Percentiles rank a stretch among this genome's conserved stretches.
These are phyloP conservation scores for Lissonota sp. DNA, from an alignment of 2,888 invertebrate species.

Conservation along the genomic window DNA sequence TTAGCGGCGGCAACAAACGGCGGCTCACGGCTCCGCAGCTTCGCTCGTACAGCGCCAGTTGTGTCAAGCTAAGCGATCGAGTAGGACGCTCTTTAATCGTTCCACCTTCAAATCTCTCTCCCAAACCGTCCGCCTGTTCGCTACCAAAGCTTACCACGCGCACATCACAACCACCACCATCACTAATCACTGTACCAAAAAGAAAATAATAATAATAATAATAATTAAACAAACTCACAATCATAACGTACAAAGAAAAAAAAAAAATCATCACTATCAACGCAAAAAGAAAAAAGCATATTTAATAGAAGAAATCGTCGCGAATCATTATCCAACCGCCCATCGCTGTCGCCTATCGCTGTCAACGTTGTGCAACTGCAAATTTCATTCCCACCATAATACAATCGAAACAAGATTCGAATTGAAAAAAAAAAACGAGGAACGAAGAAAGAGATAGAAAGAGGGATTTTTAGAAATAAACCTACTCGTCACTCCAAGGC, in stretches of 20 bases:
- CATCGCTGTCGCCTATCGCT: constrained; percentile 53
- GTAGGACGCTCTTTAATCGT: constrained; percentile 83
- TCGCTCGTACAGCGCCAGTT: constrained; percentile 78
- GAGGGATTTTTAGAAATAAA: background rate
- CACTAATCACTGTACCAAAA: no score
- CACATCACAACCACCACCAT: constrained; percentile 64
- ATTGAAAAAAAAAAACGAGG: constrained; percentile 21
- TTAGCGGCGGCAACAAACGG: constrained; percentile 63
- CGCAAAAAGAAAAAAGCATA: background rate
- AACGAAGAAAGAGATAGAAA: constrained; percentile 30
- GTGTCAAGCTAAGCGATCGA: constrained; percentile 84
- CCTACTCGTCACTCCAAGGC: constrained; percentile 43
- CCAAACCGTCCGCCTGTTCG: constrained; percentile 72
- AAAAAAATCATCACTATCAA: constrained; percentile 13
- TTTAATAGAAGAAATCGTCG: background rate
- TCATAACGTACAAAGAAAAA: constrained; percentile 13
- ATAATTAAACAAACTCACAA: constrained; percentile 11
- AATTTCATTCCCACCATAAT: constrained; percentile 14
- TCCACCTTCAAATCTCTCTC: constrained; percentile 80
- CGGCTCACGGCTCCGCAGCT: constrained; percentile 71
- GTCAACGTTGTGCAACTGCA: constrained; percentile 49
- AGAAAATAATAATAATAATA: no score
- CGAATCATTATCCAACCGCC: constrained; percentile 31
- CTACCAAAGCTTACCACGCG: constrained; percentile 69
- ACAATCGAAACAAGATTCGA: constrained; percentile 20